A percentile compares a stretch with the other conserved stretches of the same genome.
Conservation (phyloP, 2,113 vertebrate species). For the Scomber colias region DNA sequence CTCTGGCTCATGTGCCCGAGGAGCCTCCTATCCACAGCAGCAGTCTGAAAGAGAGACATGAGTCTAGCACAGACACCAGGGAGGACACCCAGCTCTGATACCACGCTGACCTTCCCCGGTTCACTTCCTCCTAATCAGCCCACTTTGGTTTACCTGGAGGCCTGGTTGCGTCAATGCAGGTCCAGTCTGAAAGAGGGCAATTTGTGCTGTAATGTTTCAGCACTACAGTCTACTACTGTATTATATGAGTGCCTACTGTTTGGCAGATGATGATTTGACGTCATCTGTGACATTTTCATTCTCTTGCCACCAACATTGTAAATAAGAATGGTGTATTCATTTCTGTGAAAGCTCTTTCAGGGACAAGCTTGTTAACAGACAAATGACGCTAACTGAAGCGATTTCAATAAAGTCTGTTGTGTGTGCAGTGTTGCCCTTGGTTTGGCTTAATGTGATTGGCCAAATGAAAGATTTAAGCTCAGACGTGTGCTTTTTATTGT, state of each 20-base stretch:
- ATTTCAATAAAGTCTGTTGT: constrained; percentile 12
- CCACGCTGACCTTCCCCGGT: neutral
- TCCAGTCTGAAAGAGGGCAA: constrained; percentile 33
- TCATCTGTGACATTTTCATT: constrained; percentile 53
- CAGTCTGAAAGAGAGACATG: constrained; percentile 85
- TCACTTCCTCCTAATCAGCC: neutral
- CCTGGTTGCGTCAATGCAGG: constrained; percentile 13
- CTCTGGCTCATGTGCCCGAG: constrained; percentile 92
- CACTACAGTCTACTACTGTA: constrained; percentile 45
- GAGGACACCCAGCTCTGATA: constrained; percentile 87
- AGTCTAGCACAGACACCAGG: constrained; percentile 81
- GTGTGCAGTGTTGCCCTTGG: neutral
- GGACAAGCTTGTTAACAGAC: constrained; percentile 4
- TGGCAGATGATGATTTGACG: constrained; percentile 31
- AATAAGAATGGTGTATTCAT: constrained; percentile 9
- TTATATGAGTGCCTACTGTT: constrained; percentile 63
- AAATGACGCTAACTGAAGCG: neutral
- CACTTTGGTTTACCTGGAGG: constrained; percentile 1
- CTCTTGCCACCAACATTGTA: constrained; percentile 24
- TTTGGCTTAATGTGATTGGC: neutral
- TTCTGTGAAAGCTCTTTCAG: constrained; percentile 24
- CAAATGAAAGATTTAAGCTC: neutral
- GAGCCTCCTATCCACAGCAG: constrained; percentile 85
- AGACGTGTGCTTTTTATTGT: neutral
- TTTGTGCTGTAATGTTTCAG: constrained; percentile 32